Percentiles rank a stretch among this genome's conserved stretches.
Conservation (phyloP, 2,797 vertebrate species). For the Labroides dimidiatus region DNA sequence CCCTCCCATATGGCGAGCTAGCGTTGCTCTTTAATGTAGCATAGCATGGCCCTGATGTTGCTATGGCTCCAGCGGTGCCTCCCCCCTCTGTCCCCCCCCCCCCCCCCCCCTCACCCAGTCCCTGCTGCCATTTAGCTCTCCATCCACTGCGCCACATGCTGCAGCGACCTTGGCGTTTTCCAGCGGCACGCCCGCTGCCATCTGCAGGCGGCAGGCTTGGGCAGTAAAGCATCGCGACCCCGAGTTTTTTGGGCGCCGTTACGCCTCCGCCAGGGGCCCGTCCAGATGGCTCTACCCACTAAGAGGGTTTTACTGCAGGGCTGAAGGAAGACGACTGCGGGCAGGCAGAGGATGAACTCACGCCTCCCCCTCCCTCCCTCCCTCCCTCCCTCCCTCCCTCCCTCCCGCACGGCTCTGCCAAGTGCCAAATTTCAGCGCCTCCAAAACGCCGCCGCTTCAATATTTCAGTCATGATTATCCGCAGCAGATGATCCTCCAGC, state of each 20-base stretch:
- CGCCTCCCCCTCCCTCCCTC: slow-evolving; percentile 7
- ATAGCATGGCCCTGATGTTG: slow-evolving; percentile 74
- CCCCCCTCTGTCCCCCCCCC: slow-evolving; percentile 15
- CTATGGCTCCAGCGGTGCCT: slow-evolving; percentile 63
- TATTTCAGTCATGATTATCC: slow-evolving; percentile 77
- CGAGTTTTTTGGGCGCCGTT: slow-evolving; percentile 78
- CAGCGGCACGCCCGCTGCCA: slow-evolving; percentile 79
- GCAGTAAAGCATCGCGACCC: slow-evolving; percentile 87
- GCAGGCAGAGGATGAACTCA: slow-evolving; percentile 69
- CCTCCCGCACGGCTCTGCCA: slow-evolving; percentile 36
- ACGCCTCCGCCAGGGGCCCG: slow-evolving; percentile 78
- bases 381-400: slow-evolving; percentile 22
- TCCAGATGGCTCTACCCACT: slow-evolving; percentile 85
- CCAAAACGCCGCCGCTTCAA: slow-evolving; percentile 57
- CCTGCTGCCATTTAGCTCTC: slow-evolving; percentile 78
- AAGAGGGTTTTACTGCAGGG: slow-evolving; percentile 84
- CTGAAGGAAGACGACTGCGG: slow-evolving; percentile 81
- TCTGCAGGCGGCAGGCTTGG: slow-evolving; percentile 85
- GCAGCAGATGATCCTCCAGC: slow-evolving; percentile 64
- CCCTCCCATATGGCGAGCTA: slow-evolving; percentile 72
- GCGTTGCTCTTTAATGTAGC: slow-evolving; percentile 73
- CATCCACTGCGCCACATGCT: slow-evolving; percentile 70
- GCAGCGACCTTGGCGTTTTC: slow-evolving; percentile 81
- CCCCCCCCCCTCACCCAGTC: slow-evolving; percentile 28
- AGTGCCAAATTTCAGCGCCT: slow-evolving; percentile 57